phyloP scores from a whole-genome alignment of 2,888 invertebrate genomes.

The Tipula lateralis region DNA sequence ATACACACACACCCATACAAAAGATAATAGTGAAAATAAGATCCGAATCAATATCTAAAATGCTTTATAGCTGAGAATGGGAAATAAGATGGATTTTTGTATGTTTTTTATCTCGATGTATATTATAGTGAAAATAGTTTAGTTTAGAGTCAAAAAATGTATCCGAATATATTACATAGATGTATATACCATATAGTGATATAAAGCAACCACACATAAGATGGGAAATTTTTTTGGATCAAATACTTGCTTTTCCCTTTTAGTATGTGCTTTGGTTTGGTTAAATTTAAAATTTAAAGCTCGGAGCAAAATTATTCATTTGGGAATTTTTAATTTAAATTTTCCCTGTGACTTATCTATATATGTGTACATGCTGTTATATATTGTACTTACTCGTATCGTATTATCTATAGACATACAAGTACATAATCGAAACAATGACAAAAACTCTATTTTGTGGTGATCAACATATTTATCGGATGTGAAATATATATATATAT shows the following conservation, averaged over 20 bases:
- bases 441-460: not conserved
- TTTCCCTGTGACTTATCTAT: not conserved
- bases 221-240: not conserved
- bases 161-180: not conserved
- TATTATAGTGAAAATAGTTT: slow-evolving; percentile 4
- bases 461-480: not conserved
- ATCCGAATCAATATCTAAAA: slow-evolving; percentile 13
- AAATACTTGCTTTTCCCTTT: not conserved
- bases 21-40: not conserved
- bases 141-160: not conserved
- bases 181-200: not conserved
- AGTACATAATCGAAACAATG: not conserved
- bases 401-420: not conserved
- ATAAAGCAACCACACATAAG: slow-evolving; percentile 11
- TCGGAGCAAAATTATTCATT: not conserved
- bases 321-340: slow-evolving; percentile 24
- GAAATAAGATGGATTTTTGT: not conserved
- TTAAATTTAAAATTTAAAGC: slow-evolving; percentile 11
- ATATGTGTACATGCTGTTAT: not conserved
- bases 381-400: not conserved
- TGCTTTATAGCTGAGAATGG: not conserved
- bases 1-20: not conserved
- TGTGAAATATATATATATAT: not conserved
- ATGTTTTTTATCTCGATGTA: not conserved
- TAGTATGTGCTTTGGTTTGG: slow-evolving; percentile 5